Evolutionary conservation across 2,113 vertebrate genomes (phyloP).

Genomic region (Eublepharis macularius): DNA sequence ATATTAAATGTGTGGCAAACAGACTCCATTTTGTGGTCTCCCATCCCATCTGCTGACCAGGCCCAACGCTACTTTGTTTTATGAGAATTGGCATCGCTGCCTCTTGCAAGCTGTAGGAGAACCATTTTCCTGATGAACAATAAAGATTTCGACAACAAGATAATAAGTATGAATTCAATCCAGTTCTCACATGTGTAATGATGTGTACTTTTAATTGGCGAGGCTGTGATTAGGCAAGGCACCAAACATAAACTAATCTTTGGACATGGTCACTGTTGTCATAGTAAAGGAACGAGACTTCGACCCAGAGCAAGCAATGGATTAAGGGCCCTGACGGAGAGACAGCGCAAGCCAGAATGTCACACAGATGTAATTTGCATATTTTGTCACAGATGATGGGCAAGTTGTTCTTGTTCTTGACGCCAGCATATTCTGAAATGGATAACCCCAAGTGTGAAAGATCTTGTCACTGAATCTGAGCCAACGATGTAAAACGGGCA

Average conservation of each 20-base stretch:
- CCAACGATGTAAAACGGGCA: neutral
- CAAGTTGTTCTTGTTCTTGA: neutral
- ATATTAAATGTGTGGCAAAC: neutral
- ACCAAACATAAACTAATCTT: slow-evolving; percentile 33
- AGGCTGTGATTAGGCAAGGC: slow-evolving; percentile 36
- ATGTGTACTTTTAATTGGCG: neutral
- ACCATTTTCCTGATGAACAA: slow-evolving; percentile 24
- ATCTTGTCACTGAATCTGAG: neutral
- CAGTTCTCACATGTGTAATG: slow-evolving; percentile 36
- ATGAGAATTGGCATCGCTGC: slow-evolving; percentile 28
- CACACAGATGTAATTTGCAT: slow-evolving; percentile 3
- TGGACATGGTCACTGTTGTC: slow-evolving; percentile 39
- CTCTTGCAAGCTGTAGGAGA: slow-evolving; percentile 28
- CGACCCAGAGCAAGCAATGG: neutral
- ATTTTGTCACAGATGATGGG: slow-evolving; percentile 3
- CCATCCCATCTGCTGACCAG: slow-evolving; percentile 14
- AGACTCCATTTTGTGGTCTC: neutral
- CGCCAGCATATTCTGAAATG: neutral
- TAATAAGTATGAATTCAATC: slow-evolving; percentile 54
- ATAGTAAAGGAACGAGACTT: slow-evolving; percentile 28
- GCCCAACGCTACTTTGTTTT: slow-evolving; percentile 6
- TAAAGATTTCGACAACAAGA: slow-evolving; percentile 28
- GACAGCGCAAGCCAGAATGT: neutral
- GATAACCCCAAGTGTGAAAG: neutral
- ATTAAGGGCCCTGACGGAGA: neutral